Conservation (phyloP, 2,888 invertebrate genomes). For the Phortica magna region DNA sequence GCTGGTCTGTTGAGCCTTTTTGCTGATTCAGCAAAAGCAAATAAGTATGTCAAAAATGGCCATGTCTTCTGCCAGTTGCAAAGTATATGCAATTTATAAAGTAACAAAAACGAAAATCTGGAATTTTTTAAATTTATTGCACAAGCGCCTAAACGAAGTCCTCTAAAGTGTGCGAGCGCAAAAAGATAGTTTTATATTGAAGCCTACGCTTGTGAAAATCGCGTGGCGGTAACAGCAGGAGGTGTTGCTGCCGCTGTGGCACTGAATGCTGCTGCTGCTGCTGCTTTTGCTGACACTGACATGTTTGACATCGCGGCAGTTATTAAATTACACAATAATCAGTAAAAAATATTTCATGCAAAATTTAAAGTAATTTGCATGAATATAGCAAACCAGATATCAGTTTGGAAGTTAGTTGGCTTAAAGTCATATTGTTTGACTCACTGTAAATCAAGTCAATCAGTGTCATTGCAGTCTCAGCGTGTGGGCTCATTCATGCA, state of each 20-base stretch:
- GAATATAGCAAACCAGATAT: conserved; percentile 73
- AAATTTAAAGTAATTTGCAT: conserved; percentile 67
- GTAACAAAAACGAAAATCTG: conserved; percentile 39
- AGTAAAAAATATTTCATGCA: conserved; percentile 12
- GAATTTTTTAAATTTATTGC: conserved; percentile 71
- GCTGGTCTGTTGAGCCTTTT: background rate
- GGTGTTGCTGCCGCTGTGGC: conserved; percentile 17
- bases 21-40: conserved; percentile 68
- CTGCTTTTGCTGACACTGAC: conserved; percentile 31
- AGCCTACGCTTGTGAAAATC: conserved; percentile 9
- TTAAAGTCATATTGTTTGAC: background rate
- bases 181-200: background rate
- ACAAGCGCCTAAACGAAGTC: conserved; percentile 65
- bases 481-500: background rate
- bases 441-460: background rate
- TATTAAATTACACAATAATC: conserved; percentile 23
- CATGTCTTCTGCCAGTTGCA: conserved; percentile 71
- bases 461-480: conserved; percentile 31
- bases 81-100: conserved; percentile 45
- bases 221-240: conserved; percentile 27
- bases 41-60: conserved; percentile 72
- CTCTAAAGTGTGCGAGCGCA: conserved; percentile 11
- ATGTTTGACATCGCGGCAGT: conserved; percentile 32
- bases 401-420: background rate
- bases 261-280: conserved; percentile 8